phyloP scores from a whole-genome alignment of 2,113 vertebrate species.

The Syngnathus scovelli region DNA sequence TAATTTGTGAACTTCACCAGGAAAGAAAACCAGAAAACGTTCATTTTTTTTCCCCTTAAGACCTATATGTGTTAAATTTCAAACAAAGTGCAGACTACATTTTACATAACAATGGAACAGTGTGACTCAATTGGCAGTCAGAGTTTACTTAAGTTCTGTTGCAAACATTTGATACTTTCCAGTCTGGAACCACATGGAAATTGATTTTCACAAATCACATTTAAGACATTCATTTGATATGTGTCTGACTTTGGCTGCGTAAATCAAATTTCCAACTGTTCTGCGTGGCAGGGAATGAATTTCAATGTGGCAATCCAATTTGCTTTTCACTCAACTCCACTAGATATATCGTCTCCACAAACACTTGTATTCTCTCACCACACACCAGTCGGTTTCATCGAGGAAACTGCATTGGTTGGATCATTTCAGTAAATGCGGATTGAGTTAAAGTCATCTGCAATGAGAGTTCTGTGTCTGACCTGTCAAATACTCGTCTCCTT shows the following conservation, averaged over 20 bases:
- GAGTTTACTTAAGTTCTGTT: not conserved
- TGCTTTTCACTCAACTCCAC: slow-evolving; percentile 7
- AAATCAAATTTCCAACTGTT: slow-evolving; percentile 38
- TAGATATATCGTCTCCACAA: not conserved
- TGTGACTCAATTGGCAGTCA: not conserved
- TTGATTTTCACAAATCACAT: slow-evolving; percentile 29
- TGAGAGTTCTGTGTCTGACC: slow-evolving; percentile 15
- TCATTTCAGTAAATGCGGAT: slow-evolving; percentile 9
- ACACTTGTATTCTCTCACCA: not conserved
- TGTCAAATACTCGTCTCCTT: slow-evolving; percentile 5
- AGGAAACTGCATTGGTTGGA: not conserved
- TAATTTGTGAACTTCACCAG: no score
- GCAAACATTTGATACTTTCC: slow-evolving; percentile 20
- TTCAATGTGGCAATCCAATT: slow-evolving; percentile 23
- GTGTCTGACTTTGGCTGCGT: slow-evolving; percentile 14
- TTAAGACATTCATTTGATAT: slow-evolving; percentile 27
- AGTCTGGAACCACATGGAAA: slow-evolving; percentile 13
- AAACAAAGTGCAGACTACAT: not conserved
- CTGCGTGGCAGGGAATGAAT: slow-evolving; percentile 9
- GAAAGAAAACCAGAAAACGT: no score
- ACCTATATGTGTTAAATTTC: not conserved
- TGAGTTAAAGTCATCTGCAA: not conserved
- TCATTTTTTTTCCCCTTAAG: not conserved
- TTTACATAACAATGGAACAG: not conserved
- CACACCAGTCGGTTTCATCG: slow-evolving; percentile 1